Evolutionary conservation across 2,888 invertebrate genomes (phyloP).

Genomic region (Timema podura): DNA sequence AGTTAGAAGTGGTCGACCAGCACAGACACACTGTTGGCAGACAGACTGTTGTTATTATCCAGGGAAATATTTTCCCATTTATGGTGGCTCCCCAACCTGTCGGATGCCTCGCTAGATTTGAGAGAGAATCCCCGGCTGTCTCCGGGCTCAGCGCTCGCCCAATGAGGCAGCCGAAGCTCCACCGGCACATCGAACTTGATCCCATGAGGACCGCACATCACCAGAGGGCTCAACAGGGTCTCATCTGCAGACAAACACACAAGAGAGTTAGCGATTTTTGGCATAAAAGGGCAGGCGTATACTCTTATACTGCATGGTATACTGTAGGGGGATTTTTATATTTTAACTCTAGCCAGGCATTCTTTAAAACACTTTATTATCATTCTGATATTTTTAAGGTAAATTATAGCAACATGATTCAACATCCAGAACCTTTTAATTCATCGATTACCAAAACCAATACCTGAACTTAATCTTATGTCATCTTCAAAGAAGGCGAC

Average conservation of each 20-base stretch:
- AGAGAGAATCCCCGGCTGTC: slow-evolving; percentile 71
- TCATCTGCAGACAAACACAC: slow-evolving; percentile 65
- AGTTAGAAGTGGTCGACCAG: slow-evolving; percentile 83
- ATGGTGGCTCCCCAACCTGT: slow-evolving; percentile 39
- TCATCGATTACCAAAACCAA: too few species aligned
- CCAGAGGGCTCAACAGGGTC: slow-evolving; percentile 88
- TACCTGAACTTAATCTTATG: too few species aligned
- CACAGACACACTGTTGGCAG: slow-evolving; percentile 82
- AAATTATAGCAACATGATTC: too few species aligned
- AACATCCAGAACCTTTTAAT: too few species aligned
- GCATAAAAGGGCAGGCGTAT: not conserved
- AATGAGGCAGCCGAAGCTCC: slow-evolving; percentile 86
- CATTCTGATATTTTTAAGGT: too few species aligned
- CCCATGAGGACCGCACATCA: slow-evolving; percentile 95
- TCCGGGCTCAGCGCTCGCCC: slow-evolving; percentile 62
- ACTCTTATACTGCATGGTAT: too few species aligned
- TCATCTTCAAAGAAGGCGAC: too few species aligned
- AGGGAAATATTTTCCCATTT: slow-evolving; percentile 80
- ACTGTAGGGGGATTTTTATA: too few species aligned
- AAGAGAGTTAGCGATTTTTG: not conserved
- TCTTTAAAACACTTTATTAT: too few species aligned
- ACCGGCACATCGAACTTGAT: slow-evolving; percentile 85
- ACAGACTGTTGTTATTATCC: slow-evolving; percentile 75
- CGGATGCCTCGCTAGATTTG: slow-evolving; percentile 70
- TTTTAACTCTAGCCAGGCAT: too few species aligned